Evolutionary conservation across 2,113 vertebrate species (phyloP).

Genomic region (Falcunculus frontatus): DNA sequence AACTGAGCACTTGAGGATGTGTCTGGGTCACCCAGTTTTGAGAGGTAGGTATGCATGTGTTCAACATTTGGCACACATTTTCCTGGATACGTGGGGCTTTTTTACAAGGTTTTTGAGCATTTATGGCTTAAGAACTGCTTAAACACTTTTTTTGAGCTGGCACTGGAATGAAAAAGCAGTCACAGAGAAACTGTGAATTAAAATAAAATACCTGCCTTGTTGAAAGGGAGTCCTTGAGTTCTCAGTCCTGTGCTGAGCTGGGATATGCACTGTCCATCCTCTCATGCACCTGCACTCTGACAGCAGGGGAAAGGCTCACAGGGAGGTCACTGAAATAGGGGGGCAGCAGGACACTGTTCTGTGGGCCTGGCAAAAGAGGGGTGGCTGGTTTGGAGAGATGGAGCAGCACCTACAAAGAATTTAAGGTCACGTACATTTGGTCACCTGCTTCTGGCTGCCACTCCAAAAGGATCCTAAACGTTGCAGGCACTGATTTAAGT

Average conservation of each 20-base stretch:
- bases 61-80: background rate
- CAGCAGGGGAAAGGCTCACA: background rate
- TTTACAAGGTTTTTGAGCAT: background rate
- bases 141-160: background rate
- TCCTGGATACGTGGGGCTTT: background rate
- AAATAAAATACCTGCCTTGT: background rate
- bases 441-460: background rate
- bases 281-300: background rate
- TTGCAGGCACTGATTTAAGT: background rate
- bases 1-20: background rate
- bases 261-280: background rate
- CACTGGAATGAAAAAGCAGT: background rate
- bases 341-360: background rate
- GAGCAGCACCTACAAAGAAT: background rate
- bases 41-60: background rate
- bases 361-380: background rate
- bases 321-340: background rate
- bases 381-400: background rate
- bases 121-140: background rate
- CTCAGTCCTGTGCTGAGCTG: background rate
- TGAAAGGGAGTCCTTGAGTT: background rate
- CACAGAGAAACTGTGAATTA: background rate
- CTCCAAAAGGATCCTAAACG: background rate
- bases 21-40: constrained; percentile 28
- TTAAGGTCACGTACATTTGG: background rate